Evolutionary conservation across 2,113 vertebrate genomes (phyloP).

Genomic region (Psammodynastes pulverulentus): DNA sequence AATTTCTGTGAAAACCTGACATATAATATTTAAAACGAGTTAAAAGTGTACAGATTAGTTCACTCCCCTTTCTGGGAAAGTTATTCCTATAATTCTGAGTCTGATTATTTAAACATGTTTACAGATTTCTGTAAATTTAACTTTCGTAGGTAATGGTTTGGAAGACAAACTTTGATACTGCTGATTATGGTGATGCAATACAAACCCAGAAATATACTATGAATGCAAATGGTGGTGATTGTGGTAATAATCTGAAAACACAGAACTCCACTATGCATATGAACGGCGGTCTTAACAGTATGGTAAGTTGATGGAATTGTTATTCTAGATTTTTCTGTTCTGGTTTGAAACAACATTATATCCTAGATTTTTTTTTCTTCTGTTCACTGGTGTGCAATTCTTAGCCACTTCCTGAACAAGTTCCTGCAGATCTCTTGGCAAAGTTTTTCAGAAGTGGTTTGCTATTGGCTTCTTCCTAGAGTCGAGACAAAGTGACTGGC

Average conservation of each 20-base stretch:
- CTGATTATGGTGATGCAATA: constrained; percentile 65
- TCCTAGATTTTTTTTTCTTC: not conserved
- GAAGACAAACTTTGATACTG: constrained; percentile 87
- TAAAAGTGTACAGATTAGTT: not conserved
- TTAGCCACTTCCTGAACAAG: not conserved
- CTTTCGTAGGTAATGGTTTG: constrained; percentile 89
- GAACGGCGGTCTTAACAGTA: constrained; percentile 37
- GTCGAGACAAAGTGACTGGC: not conserved
- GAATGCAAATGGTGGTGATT: constrained; percentile 56
- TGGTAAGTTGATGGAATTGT: constrained; percentile 40
- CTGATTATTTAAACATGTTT: not conserved
- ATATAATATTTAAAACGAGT: not conserved
- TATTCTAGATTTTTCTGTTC: not conserved
- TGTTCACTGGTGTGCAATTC: not conserved
- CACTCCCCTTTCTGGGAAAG: not conserved
- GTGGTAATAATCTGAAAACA: constrained; percentile 60
- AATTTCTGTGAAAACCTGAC: not conserved
- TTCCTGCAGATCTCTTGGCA: not conserved
- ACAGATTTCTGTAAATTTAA: not conserved
- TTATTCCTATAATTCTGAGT: not conserved
- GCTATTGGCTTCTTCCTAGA: not conserved
- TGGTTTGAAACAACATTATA: not conserved
- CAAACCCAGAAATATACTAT: constrained; percentile 58
- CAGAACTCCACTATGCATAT: constrained; percentile 49
- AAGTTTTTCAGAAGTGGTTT: not conserved